A percentile compares a stretch with the other conserved stretches of the same genome.
phyloP scores from a whole-genome alignment of 1,140 invertebrate genomes.

The Heliothis subflexa region DNA sequence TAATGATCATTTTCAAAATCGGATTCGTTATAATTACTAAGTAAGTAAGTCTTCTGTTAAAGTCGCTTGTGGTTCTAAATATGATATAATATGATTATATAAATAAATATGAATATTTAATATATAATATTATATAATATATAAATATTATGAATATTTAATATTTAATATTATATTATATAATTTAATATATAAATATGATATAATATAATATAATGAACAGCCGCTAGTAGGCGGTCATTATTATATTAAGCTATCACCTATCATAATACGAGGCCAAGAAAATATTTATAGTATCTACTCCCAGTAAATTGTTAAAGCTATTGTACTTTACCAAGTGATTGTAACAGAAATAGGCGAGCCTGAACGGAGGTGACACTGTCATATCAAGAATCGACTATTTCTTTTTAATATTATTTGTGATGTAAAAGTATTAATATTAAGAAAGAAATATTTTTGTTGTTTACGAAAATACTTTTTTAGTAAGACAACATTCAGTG shows the following conservation, averaged over 20 bases:
- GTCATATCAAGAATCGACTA: not conserved
- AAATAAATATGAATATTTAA: too few relatives aligned
- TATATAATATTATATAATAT: too few relatives aligned
- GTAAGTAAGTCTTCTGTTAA: too few relatives aligned
- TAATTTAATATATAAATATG: too few relatives aligned
- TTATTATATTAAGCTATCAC: not conserved
- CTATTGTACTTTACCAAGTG: not conserved
- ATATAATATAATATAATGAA: too few relatives aligned
- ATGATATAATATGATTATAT: too few relatives aligned
- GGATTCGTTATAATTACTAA: too few relatives aligned
- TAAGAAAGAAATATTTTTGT: not conserved
- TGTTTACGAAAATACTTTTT: not conserved
- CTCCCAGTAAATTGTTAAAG: not conserved
- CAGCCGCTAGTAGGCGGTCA: not conserved
- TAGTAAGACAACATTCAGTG: not conserved
- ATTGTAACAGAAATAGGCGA: not conserved
- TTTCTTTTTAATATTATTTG: not conserved
- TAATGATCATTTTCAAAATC: too few relatives aligned
- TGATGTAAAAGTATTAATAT: not conserved
- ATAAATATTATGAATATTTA: too few relatives aligned
- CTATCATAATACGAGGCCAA: not conserved
- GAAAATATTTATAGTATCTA: slow-evolving; percentile 3
- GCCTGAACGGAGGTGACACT: not conserved
- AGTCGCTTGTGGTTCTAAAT: too few relatives aligned
- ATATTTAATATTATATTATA: too few relatives aligned